Evolutionary conservation across 2,888 invertebrate genomes (phyloP).

Genomic region (Troilus luridus): DNA sequence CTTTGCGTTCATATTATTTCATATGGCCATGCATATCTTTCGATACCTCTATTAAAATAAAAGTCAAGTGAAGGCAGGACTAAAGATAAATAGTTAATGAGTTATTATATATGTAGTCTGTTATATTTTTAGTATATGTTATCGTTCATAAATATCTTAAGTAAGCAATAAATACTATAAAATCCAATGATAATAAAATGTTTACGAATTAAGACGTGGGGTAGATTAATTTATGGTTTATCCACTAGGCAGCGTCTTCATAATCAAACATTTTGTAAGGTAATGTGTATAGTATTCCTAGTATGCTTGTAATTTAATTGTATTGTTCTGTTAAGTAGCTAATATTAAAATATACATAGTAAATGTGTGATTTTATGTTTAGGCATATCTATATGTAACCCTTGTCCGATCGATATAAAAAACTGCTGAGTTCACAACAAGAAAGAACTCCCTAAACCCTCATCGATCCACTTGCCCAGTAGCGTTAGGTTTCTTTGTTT

Average conservation of each 20-base stretch:
- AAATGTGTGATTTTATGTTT: background rate
- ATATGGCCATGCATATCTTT: background rate
- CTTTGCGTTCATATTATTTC: background rate
- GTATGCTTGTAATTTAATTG: background rate
- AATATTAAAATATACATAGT: background rate
- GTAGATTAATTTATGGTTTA: conserved; percentile 34
- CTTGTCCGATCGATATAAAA: conserved; percentile 52
- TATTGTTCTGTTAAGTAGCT: background rate
- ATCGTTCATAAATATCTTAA: background rate
- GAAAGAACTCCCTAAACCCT: conserved; percentile 28
- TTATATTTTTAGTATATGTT: background rate
- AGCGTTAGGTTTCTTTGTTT: conserved; percentile 48
- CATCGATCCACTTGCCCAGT: conserved; percentile 54
- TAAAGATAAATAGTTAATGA: background rate
- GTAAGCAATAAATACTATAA: background rate
- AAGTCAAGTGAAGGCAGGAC: background rate
- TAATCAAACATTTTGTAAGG: conserved; percentile 37
- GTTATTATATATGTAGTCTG: background rate
- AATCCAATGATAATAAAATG: background rate
- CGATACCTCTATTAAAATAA: background rate
- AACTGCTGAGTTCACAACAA: conserved; percentile 56
- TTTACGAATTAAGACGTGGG: background rate
- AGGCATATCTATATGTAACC: background rate
- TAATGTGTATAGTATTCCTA: background rate
- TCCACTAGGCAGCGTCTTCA: conserved; percentile 49